Percentiles rank a stretch among this genome's conserved stretches.
These are phyloP conservation scores for Corydoras sp. DNA, from an alignment of 2,113 vertebrate genomes.

Conservation along the genomic window DNA sequence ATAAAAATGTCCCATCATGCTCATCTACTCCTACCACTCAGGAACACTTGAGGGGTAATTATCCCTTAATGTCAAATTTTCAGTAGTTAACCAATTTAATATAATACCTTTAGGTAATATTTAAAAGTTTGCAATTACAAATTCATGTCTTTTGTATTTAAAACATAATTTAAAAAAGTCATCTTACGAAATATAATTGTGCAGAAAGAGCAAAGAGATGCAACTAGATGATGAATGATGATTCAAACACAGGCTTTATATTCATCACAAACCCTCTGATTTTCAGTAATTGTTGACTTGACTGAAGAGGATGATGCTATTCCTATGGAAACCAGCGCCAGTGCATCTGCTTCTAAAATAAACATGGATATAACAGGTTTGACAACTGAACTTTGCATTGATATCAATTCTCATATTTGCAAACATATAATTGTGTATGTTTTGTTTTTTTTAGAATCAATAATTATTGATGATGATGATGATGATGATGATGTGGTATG, in stretches of 20 bases:
- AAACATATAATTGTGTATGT: background rate
- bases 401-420: background rate
- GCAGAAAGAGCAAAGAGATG: background rate
- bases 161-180: too few relatives aligned
- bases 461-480: conserved; percentile 20
- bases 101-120: too few relatives aligned
- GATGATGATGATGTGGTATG: conserved; percentile 20
- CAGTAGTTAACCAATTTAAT: too few relatives aligned
- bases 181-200: too few relatives aligned
- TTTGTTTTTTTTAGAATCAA: background rate
- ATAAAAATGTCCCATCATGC: conserved; percentile 30
- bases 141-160: background rate
- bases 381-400: background rate
- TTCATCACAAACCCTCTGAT: background rate
- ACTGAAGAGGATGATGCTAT: conserved; percentile 25
- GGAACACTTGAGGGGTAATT: conserved; percentile 5
- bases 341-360: background rate
- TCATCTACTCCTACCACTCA: conserved; percentile 19
- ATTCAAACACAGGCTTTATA: background rate
- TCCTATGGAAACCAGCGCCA: conserved; percentile 22
- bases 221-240: too few relatives aligned
- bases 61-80: background rate
- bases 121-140: background rate
- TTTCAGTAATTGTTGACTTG: conserved; percentile 42
- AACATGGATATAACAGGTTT: conserved; percentile 15